Base-by-base conservation (phyloP, 2,888 invertebrate genomes). In the Eretmocerus hayati region DNA sequence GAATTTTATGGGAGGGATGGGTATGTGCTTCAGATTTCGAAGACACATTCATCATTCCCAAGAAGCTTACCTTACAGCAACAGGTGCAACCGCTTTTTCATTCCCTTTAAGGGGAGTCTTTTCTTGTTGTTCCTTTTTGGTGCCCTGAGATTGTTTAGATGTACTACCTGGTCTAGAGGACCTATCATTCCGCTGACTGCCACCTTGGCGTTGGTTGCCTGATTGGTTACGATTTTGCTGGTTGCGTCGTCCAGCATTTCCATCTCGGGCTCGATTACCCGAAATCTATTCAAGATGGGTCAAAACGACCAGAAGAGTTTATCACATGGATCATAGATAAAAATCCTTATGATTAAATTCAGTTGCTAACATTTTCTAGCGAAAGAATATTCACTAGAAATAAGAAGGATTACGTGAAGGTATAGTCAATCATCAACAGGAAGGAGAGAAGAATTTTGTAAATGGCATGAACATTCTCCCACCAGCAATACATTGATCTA, bases 101-200 rank as follows among this genome's bases (percentile, higher is more conserved):
- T 61, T 56, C 53, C 63, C 63, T 66, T 71, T 70, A 68, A 63
- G 62, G 59, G 62, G 63, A 65, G 66, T 67, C 67, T 64, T 64
- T 59, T 71, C 71, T 67, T 68, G 70, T 62, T 63, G 66, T 63
- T 71, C 71, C 71, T 67, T 71, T 70, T 69, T 69, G 66, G 57
- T 62, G 62, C 60, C 63, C 66, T 65, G 71, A 70, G 66, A 69
- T 69, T 69, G 66, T 64, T 71, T 71, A 70, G 69, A 69, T 61
- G 69, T 65, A 64, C 67, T 61, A 69, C 62, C 69, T 64, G 66
- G 58, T 71, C 71, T 71, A 69, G 71, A 71, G 68, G 71, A 66
- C 65, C 70, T 71, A 69, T 71, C 71, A 69, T 67, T 71, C 68
- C 71, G 71, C 57, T 70, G 70, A 64, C 58, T 71, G 67, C 71